Conservation (phyloP, 1,140 invertebrate species). For the Panulirus ornatus region DNA sequence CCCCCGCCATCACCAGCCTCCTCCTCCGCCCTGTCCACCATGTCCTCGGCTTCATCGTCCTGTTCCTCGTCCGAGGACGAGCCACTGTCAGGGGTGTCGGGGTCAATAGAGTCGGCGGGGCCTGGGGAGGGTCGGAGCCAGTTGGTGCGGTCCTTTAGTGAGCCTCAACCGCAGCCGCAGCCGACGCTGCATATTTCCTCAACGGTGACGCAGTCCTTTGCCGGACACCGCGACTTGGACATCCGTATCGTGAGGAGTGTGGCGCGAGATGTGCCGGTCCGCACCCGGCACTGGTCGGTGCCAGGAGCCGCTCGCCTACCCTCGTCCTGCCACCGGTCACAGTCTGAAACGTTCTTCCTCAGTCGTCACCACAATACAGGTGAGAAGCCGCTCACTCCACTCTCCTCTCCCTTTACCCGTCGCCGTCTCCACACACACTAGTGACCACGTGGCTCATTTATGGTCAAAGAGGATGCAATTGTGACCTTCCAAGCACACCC, state of each 20-base stretch:
- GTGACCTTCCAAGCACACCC: neutral
- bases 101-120: neutral
- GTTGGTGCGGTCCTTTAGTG: conserved; percentile 58
- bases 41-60: conserved; percentile 55
- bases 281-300: conserved; percentile 60
- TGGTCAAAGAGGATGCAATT: neutral
- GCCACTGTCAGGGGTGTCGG: conserved; percentile 4
- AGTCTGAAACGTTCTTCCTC: neutral
- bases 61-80: conserved; percentile 61
- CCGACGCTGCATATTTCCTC: conserved; percentile 58
- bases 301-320: conserved; percentile 15
- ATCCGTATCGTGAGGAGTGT: conserved; percentile 53
- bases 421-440: neutral
- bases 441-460: neutral
- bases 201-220: conserved; percentile 50
- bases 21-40: conserved; percentile 64
- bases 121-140: conserved; percentile 27
- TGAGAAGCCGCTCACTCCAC: neutral
- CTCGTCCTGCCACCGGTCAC: neutral
- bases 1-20: conserved; percentile 74
- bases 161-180: conserved; percentile 52
- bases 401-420: neutral
- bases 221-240: conserved; percentile 53
- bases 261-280: conserved; percentile 23
- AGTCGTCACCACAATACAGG: neutral